Evolutionary conservation across 2,113 vertebrate genomes (phyloP), one percentile per base, ranked within the genome.

Genomic region (Capreolus pygargus): DNA sequence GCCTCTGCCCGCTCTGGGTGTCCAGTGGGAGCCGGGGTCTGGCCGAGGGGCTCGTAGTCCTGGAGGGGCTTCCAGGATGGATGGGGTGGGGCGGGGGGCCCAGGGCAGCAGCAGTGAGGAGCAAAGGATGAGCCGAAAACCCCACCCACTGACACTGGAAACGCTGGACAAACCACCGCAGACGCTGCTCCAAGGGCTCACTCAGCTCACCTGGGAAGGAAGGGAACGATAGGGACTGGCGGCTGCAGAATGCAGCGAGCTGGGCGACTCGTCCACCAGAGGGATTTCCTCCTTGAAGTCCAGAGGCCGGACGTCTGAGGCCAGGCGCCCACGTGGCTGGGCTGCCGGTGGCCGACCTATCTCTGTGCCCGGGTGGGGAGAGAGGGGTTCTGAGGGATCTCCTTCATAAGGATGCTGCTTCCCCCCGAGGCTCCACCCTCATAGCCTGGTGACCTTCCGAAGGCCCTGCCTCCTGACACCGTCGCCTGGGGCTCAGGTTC

Each of bases 261-360:
- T 16, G n/a, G 0, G 39, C 0, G 7, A 52, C 82, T 85, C 6
- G 12, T 74, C 21, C 27, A 7, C 4, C 9, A 9, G 7, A 30
- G 64, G n/a, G 16, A 5, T 11, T 36, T 39, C 19, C 1, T 23
- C 36, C 54, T 39, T 67, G 36, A 23, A 54, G 47, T 30, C 43
- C 52, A 36, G 25, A 82, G 78, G 33, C 33, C 7, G 3, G 16
- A 36, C 0, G 8, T 33, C 45, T 9, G 0, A 76, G 83, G 21
- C 19, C 54, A 33, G n/a, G 55, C 39, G 43, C 54, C 1, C 2
- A 21, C 10, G 1, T 58, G 39, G 28, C 7, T 8, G 36, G 79
- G 21, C 23, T 17, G 25, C 67, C 0, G 0, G 30, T 1, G 25
- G 82, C 54, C 4, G 9, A 43, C 54, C 82, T 17, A 23, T 14